These are phyloP conservation scores for Oligia latruncula DNA, from an alignment of 2,888 invertebrate genomes.

Conservation along the genomic window DNA sequence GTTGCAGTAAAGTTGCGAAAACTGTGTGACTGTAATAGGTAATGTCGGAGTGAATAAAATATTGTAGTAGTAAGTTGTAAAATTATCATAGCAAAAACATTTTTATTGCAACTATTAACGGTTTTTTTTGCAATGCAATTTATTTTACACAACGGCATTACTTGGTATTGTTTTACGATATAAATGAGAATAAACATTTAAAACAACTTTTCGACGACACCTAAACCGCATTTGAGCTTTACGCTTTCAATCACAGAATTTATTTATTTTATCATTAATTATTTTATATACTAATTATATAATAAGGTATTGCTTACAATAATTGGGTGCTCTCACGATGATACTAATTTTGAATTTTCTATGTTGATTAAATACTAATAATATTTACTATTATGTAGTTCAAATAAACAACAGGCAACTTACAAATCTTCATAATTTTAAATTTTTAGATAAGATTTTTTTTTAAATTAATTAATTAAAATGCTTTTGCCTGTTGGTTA, in stretches of 20 bases:
- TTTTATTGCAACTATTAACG: not conserved
- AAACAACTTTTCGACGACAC: slow-evolving; percentile 36
- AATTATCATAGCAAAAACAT: not conserved
- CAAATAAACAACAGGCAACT: slow-evolving; percentile 54
- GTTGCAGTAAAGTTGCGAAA: not conserved
- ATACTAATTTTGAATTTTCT: slow-evolving; percentile 59
- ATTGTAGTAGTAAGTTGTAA: not conserved
- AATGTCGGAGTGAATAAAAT: not conserved
- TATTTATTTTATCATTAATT: slow-evolving; percentile 58
- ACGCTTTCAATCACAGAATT: slow-evolving; percentile 73
- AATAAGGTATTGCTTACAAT: slow-evolving; percentile 71
- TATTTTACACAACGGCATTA: not conserved
- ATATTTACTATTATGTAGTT: slow-evolving; percentile 44
- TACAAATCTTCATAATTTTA: slow-evolving; percentile 3
- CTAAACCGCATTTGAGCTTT: slow-evolving; percentile 67
- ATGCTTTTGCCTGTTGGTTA: slow-evolving; percentile 39
- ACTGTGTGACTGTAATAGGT: not conserved
- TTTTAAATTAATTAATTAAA: slow-evolving; percentile 3
- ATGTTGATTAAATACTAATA: slow-evolving; percentile 58
- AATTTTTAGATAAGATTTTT: not conserved
- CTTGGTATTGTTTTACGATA: not conserved
- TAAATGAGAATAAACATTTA: slow-evolving; percentile 6
- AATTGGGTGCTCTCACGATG: slow-evolving; percentile 75
- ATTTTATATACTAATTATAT: slow-evolving; percentile 59
- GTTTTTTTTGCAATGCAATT: not conserved